Base-by-base conservation (phyloP, 2,888 invertebrate species). In the Sylvicola fuscatus region DNA sequence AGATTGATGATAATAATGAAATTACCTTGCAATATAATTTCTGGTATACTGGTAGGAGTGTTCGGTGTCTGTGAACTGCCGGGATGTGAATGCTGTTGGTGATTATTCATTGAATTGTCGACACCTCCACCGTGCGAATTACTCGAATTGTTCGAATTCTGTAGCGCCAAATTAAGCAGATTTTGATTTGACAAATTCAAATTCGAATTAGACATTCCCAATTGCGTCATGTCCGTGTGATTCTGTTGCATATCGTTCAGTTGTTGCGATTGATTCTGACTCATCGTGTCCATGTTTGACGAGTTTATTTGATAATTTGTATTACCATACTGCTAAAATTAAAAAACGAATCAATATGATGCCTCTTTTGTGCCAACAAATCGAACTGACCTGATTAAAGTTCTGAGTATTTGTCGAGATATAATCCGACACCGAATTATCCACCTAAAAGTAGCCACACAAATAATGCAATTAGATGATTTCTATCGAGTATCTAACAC, bases 11-110 rank as follows among this genome's bases (percentile, higher is more conserved):
- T 6, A 6, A 8, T 6, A 21, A 21, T 21, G 21, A 38, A 42
- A 42, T 48, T 53, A 81, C 82, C 81, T 55, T 81, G 80, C 54
- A 83, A 69, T 57, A 80, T 78, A 56, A 84, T 83, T 60, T 79
- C 76, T 44, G 79, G 79, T 61, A 79, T 75, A 61, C 68, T 70
- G 45, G 77, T 77, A 45, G 82, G 81, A 48, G 82, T 81, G 61
- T 41, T 39, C 27, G 42, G 41, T 31, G 39, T 35, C 29, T 42
- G 42, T 32, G 42, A 39, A 35, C 39, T 38, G 33, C 34, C 38
- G 40, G 35, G 37, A 26, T 41, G 40, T 32, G 38, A 14, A 28
- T 39, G 39, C 17, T 36, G n/a, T 10, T 29, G 29, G 11, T 29
- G 29, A 10, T 29, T 29, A 29, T 21, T 21, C 21, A 21, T 21